Base-by-base conservation (phyloP, 2,888 invertebrate genomes). In the Phengaris arion region DNA sequence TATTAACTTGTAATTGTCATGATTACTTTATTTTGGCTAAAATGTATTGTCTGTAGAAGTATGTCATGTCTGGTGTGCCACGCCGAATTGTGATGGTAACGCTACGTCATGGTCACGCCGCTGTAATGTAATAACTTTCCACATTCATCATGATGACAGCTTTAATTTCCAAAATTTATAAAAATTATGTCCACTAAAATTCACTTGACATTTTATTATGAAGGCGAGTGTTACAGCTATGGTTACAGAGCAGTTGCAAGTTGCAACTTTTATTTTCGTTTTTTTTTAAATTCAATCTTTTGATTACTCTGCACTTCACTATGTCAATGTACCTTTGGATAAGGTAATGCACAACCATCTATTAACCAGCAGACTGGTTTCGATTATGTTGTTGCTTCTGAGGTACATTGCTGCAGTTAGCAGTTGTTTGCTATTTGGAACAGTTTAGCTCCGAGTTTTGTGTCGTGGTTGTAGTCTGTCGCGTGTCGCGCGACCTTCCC, bases 151-250 rank as follows among this genome's bases (percentile, higher is more conserved):
- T 3, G 64, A 10, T 35, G 64, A 6, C 35, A 35, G 35, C 35
- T 52, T 52, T 64, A 64, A 35, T 64, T 10, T 64, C 35, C 10
- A 64, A 64, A 64, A 64, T 64, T 64, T 35, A 35, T 64, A 64
- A 64, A 64, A 64, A 64, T 64, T 6, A 22, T 12, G 35, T 64
- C 35, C 12, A 64, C 64, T 35, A 12, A 64, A 35, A 64, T 64
- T 64, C 22, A 22, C 22, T 35, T 59, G 22, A 22, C 9, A 7
- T 64, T 64, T 35, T 35, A 64, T 64, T 64, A 22, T 35, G 35
- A 12, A 7, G n/a, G 10, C 22, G 64, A 35, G 9, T 35, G 64
- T 59, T 9, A 59, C n/a, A 7, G 5, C 4, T 6, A 13, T 13
- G 12, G 48, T 48, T 48, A 48, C 48, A 48, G 48, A 4, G 7